Evolutionary conservation across 2,888 invertebrate genomes (phyloP).

Genomic region (Ormyrus rosae): DNA sequence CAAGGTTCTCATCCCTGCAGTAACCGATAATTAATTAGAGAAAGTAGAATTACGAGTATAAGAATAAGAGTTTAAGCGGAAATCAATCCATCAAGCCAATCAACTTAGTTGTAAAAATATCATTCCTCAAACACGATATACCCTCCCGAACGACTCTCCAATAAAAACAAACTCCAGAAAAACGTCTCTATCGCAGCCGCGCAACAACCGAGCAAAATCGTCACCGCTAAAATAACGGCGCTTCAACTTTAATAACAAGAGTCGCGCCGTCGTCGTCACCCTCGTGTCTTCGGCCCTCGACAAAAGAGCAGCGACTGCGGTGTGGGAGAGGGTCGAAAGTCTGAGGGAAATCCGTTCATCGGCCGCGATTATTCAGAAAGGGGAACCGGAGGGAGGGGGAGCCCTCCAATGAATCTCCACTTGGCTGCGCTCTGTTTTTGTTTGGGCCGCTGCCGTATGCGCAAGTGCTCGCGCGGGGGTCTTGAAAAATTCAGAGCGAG

Average conservation of each 20-base stretch:
- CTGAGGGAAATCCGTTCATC: conserved; percentile 54
- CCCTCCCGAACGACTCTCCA: not conserved
- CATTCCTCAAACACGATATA: conserved; percentile 12
- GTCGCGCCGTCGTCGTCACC: not conserved
- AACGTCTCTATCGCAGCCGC: not conserved
- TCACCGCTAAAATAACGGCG: conserved; percentile 37
- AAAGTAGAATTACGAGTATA: too few relatives aligned
- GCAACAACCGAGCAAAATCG: conserved; percentile 8
- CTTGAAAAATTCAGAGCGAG: conserved; percentile 19
- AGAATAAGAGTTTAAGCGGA: too few relatives aligned
- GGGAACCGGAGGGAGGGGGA: conserved; percentile 21
- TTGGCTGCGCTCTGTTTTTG: not conserved
- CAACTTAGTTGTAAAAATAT: not conserved
- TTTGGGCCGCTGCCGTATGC: too few relatives aligned
- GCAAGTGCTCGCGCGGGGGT: not conserved
- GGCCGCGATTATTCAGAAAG: conserved; percentile 50
- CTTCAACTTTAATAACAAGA: conserved; percentile 50
- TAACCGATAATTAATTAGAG: too few relatives aligned
- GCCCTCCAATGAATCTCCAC: conserved; percentile 15
- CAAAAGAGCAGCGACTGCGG: conserved; percentile 48
- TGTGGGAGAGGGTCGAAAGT: conserved; percentile 29
- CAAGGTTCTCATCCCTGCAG: too few relatives aligned
- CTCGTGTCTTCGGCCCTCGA: not conserved
- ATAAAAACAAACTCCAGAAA: not conserved
- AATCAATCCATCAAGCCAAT: too few relatives aligned